phyloP scores from a whole-genome alignment of 2,113 vertebrate species.

The zebrafish (Danio rerio) region GRCz12tu NC_133188.1:40728001-40728500 shows the following conservation, averaged over 20 bases:
- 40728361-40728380: not conserved
- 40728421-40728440: not conserved
- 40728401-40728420: not conserved
- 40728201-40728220: not conserved
- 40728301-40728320: too few species aligned
- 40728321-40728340: not conserved
- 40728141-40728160: constrained; percentile 23
- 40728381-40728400: not conserved
- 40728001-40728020: not conserved
- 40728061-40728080: not conserved
- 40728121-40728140: constrained; percentile 27
- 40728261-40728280: not conserved
- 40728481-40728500: too few species aligned
- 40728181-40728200: constrained; percentile 1
- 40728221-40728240: constrained; percentile 17
- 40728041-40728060: not conserved
- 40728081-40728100: constrained; percentile 21
- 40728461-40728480: not conserved
- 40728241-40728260: not conserved
- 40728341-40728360: not conserved
- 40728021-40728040: not conserved
- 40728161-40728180: constrained; percentile 9
- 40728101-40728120: constrained; percentile 12
- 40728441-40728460: not conserved
- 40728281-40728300: not conserved